Evolutionary conservation across 2,797 vertebrate genomes (phyloP).

Genomic region (Gymnothorax javanicus): DNA sequence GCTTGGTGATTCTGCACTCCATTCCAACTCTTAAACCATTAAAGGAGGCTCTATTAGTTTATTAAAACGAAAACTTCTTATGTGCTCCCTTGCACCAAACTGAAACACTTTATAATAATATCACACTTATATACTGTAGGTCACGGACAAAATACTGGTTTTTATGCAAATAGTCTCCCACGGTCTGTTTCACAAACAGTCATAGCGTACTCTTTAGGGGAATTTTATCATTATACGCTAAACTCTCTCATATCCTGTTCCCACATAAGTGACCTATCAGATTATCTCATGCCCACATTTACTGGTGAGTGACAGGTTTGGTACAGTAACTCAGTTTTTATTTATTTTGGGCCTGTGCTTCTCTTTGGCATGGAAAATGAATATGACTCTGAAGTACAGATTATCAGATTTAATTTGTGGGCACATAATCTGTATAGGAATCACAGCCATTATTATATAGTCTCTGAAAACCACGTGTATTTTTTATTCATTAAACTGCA

Average conservation of each 20-base stretch:
- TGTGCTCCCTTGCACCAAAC: neutral
- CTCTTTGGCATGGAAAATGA: too few relatives aligned
- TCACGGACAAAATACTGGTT: neutral
- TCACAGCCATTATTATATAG: too few relatives aligned
- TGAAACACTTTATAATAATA: neutral
- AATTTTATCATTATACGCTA: neutral
- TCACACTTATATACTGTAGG: neutral
- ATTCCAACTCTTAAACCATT: neutral
- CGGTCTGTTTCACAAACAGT: neutral
- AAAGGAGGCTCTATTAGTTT: neutral
- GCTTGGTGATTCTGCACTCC: neutral
- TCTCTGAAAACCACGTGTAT: too few relatives aligned
- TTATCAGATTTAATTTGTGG: too few relatives aligned
- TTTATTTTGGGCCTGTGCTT: too few relatives aligned
- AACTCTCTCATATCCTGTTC: neutral
- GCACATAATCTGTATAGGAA: too few relatives aligned
- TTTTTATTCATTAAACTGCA: too few relatives aligned
- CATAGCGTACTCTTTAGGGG: neutral
- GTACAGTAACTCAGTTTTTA: too few relatives aligned
- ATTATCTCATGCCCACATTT: neutral
- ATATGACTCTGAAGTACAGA: too few relatives aligned
- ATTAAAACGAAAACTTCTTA: neutral
- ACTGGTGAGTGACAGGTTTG: neutral
- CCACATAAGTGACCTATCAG: neutral
- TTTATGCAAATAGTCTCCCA: neutral